Evolutionary conservation across 2,113 vertebrate species (phyloP).

Genomic region (Colaptes auratus): DNA sequence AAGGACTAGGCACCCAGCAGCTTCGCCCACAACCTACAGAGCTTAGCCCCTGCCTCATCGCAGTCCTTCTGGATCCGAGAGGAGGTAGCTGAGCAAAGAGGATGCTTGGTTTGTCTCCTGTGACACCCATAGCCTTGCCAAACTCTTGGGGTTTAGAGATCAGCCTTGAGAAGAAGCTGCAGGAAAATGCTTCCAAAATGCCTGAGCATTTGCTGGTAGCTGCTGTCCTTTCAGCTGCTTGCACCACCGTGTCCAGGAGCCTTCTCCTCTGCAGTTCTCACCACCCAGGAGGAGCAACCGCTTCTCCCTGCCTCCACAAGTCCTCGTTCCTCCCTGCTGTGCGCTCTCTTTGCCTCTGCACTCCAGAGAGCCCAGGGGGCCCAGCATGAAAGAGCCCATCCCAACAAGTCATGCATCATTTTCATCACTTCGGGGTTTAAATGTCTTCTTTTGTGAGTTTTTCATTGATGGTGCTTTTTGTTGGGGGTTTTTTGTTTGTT

Average conservation of each 20-base stretch:
- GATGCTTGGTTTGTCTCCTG: neutral
- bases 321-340: neutral
- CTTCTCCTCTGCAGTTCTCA: neutral
- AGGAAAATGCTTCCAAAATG: neutral
- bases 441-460: constrained; percentile 12
- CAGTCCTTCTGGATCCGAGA: neutral
- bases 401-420: constrained; percentile 5
- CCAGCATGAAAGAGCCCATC: neutral
- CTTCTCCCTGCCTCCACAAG: neutral
- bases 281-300: neutral
- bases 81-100: neutral
- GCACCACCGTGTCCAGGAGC: neutral
- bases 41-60: neutral
- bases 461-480: neutral
- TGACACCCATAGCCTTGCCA: accelerated
- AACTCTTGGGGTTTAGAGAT: neutral
- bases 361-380: neutral
- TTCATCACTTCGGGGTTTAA: constrained; percentile 32
- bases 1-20: neutral
- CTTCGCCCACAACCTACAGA: neutral
- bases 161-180: neutral
- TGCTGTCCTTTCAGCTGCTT: neutral
- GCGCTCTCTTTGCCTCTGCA: neutral
- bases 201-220: neutral
- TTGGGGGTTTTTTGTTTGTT: neutral